Percentiles rank a stretch among this genome's conserved stretches.
phyloP scores from a whole-genome alignment of 2,113 vertebrate species.

The Girardinichthys multiradiatus region DNA sequence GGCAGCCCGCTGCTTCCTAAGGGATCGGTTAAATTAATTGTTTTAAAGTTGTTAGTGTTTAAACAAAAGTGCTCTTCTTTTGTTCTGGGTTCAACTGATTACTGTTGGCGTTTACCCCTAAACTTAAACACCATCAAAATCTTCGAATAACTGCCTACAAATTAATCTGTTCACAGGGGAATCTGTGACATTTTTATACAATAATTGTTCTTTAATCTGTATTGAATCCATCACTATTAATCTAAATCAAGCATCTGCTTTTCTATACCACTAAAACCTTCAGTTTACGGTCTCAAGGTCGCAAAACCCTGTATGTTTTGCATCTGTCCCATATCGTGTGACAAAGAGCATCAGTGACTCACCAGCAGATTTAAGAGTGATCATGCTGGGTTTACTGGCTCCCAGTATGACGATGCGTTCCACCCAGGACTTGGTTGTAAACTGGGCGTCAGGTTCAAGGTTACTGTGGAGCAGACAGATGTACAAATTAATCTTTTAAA shows the following conservation, averaged over 20 bases:
- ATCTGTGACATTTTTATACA: no score
- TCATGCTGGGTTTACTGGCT: constrained; percentile 80
- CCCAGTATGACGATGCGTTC: constrained; percentile 88
- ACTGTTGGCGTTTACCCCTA: neutral
- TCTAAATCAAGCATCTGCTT: neutral
- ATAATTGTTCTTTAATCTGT: no score
- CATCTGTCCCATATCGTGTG: neutral
- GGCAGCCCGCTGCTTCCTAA: no score
- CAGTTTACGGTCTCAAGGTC: no score
- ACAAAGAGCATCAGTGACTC: constrained; percentile 39
- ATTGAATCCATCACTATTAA: neutral
- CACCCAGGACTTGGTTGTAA: constrained; percentile 84
- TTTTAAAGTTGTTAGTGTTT: no score
- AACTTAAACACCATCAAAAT: neutral
- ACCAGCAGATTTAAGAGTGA: constrained; percentile 82
- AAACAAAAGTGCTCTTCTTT: no score
- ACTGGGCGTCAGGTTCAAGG: constrained; percentile 79
- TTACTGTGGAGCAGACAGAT: constrained; percentile 72
- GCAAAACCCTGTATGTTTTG: no score
- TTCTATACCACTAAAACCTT: neutral
- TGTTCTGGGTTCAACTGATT: neutral
- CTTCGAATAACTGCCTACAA: neutral
- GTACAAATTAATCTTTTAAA: neutral
- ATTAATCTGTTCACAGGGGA: no score
- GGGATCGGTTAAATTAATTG: no score